Conservation (phyloP, 2,888 invertebrate genomes). For the Lithophane leautieri region DNA sequence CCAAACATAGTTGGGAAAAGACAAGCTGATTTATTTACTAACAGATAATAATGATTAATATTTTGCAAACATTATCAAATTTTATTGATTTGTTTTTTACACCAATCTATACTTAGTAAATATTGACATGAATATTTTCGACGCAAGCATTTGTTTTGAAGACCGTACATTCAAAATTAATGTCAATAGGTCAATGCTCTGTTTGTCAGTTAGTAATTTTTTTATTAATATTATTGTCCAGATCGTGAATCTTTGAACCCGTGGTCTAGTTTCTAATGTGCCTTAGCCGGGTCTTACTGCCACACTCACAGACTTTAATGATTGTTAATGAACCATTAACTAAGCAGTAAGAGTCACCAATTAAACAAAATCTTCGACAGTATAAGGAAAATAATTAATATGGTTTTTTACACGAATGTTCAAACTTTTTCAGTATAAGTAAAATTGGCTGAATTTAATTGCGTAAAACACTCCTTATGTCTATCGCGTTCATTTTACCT, state of each 20-base stretch:
- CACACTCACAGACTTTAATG: neutral
- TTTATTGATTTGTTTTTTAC: neutral
- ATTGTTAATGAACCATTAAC: neutral
- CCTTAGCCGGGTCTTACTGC: neutral
- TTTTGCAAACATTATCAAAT: neutral
- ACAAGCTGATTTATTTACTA: neutral
- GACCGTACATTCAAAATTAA: conserved; percentile 50
- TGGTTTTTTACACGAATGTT: neutral
- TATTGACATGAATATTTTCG: neutral
- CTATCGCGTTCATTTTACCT: neutral
- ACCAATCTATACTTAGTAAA: neutral
- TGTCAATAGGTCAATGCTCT: conserved; percentile 60
- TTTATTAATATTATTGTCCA: conserved; percentile 49
- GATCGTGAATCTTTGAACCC: conserved; percentile 31
- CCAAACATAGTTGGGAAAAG: neutral
- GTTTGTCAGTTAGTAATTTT: conserved; percentile 34
- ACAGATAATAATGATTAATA: neutral
- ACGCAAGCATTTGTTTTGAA: conserved; percentile 15
- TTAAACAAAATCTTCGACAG: neutral
- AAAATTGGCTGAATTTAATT: neutral
- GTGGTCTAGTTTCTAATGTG: conserved; percentile 37
- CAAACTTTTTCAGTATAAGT: no score
- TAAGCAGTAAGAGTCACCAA: neutral
- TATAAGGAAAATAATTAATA: neutral
- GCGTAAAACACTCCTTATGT: neutral